phyloP scores from a whole-genome alignment of 2,888 invertebrate genomes.

The Dryococelus australis region DNA sequence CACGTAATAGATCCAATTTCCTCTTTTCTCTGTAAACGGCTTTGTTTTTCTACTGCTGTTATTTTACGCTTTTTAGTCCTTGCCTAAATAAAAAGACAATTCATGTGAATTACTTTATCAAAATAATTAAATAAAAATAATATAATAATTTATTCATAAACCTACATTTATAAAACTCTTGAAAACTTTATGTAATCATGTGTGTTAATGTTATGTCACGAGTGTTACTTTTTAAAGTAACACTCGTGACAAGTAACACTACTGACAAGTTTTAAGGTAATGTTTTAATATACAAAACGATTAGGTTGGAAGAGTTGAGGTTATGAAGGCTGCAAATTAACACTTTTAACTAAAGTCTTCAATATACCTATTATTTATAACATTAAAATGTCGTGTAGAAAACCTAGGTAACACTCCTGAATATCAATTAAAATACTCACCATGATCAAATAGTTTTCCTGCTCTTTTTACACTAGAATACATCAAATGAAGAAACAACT shows the following conservation, averaged over 20 bases:
- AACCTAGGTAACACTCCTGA: conserved; percentile 9
- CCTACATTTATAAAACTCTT: too few species aligned
- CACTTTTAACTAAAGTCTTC: neutral
- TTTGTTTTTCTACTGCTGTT: neutral
- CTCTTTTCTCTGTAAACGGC: neutral
- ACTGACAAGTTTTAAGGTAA: too few species aligned
- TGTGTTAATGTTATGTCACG: too few species aligned
- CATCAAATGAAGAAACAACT: neutral
- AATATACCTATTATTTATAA: neutral
- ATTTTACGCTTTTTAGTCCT: neutral
- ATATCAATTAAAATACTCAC: neutral
- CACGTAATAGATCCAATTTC: neutral
- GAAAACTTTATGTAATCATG: too few species aligned
- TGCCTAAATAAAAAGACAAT: neutral
- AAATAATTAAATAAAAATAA: too few species aligned
- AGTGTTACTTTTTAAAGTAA: too few species aligned
- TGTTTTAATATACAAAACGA: too few species aligned
- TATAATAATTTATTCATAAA: neutral
- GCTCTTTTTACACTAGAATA: neutral
- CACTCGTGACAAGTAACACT: too few species aligned
- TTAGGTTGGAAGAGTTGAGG: too few species aligned
- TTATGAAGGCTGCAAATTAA: too few species aligned
- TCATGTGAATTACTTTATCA: neutral
- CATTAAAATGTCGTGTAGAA: neutral
- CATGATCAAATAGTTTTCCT: neutral